These are phyloP conservation scores for Turritopsis dohrnii DNA, from an alignment of 30 jellyfish, hydroid and myxozoan genomes.

Conservation along the genomic window DNA sequence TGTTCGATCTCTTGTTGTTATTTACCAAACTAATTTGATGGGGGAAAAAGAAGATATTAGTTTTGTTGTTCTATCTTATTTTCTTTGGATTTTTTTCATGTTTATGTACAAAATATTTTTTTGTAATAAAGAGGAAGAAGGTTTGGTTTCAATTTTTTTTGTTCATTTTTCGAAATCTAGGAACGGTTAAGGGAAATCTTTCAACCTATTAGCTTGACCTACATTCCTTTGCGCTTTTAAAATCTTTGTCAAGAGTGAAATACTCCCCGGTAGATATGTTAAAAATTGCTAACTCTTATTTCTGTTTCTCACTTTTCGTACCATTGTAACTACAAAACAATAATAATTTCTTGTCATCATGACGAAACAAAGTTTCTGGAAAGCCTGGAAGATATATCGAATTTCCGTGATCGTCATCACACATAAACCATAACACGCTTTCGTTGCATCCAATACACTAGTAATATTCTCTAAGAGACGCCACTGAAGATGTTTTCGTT, in stretches of 20 bases:
- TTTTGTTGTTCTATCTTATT: not conserved
- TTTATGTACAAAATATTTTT: not conserved
- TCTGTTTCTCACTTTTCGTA: not conserved
- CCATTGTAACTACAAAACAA: not conserved
- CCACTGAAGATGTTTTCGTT: not conserved
- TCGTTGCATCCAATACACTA: not conserved
- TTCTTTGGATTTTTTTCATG: not conserved
- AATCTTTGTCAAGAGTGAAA: not conserved
- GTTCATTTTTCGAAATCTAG: not conserved
- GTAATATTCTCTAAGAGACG: not conserved
- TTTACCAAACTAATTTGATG: not conserved
- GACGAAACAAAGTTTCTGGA: not conserved
- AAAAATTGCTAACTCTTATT: too few relatives aligned
- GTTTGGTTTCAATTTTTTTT: not conserved
- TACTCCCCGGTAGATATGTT: not conserved
- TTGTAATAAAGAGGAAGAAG: not conserved
- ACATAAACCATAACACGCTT: not conserved
- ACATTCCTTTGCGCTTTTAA: not conserved
- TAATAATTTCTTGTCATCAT: not conserved
- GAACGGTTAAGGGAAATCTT: not conserved
- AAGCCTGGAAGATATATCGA: not conserved
- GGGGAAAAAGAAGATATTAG: not conserved
- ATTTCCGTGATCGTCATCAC: not conserved
- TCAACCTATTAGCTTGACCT: not conserved
- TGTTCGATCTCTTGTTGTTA: too few relatives aligned